Percentiles rank a stretch among this genome's conserved stretches.
Evolutionary conservation across 1,140 invertebrate genomes (phyloP).

Genomic region (Anthonomus grandis): DNA sequence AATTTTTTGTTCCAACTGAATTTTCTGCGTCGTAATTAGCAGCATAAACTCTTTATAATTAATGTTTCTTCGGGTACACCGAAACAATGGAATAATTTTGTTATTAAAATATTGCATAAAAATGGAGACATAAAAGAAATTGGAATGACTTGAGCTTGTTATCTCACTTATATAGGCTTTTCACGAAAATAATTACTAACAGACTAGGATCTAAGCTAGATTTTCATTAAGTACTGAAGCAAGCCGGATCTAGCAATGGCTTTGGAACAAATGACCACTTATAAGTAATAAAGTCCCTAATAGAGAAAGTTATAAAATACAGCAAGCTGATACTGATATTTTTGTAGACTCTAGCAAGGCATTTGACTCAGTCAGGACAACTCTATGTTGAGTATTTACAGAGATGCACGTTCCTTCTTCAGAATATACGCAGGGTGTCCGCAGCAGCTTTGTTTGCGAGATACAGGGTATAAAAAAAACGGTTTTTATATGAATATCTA

Average conservation of each 20-base stretch:
- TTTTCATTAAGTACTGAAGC: neutral
- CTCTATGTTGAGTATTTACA: neutral
- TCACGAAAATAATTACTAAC: too few relatives aligned
- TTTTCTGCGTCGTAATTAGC: too few relatives aligned
- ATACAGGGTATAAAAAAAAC: too few relatives aligned
- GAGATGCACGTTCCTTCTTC: neutral
- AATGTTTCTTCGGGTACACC: too few relatives aligned
- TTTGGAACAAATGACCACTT: neutral
- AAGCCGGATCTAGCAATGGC: neutral
- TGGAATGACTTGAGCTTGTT: neutral
- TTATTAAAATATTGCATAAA: neutral
- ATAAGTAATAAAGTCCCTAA: neutral
- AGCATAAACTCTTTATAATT: too few relatives aligned
- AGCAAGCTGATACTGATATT: neutral
- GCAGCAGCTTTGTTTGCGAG: too few relatives aligned
- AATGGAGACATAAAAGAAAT: slow-evolving; percentile 1
- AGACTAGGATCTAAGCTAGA: neutral
- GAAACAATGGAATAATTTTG: neutral
- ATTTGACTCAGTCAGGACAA: neutral
- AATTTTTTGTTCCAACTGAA: too few relatives aligned
- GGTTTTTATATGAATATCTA: too few relatives aligned
- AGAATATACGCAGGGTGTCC: too few relatives aligned
- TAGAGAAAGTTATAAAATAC: slow-evolving; percentile 5
- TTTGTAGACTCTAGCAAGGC: neutral
- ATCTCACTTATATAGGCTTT: neutral